Evolutionary conservation across 1,140 invertebrate genomes (phyloP), one percentile per base, ranked within the genome.

Genomic region (Drosophila pseudoobscura): DNA sequence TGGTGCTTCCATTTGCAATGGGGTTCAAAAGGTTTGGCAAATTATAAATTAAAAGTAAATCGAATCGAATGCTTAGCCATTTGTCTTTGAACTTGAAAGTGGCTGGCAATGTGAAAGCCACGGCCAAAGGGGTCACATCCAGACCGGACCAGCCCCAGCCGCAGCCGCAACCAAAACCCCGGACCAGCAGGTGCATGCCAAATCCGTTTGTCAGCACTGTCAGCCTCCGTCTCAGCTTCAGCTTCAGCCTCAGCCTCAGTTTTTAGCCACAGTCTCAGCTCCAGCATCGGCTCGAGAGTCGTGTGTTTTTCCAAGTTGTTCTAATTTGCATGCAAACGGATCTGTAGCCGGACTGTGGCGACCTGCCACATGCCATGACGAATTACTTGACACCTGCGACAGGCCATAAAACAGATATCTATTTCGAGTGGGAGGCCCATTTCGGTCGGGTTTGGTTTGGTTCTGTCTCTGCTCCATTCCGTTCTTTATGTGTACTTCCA

Each of bases 1-100:
- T 39, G 31, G 31, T 58, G 71, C 71, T 84, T 84, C 77, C 70
- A 77, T 85, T 75, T 75, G 73, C 62, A 49, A 51, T 50, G 54
- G 53, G 53, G 82, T 87, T 87, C 82, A 87, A 87, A 88, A 87
- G 82, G 82, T 87, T 87, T 83, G 56, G 57, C 63, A 88, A 87
- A 87, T 87, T 87, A 87, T 87, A 87, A 87, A 87, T 87, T 87
- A 87, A 87, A 87, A 87, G 82, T 87, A 87, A 87, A 87, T 87
- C 82, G 82, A 87, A 87, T 88, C 63, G 83, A 87, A 88, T 87
- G 82, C 83, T 58, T 77, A 56, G 65, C 74, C 83, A 87, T 87
- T 87, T 87, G 82, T 88, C 82, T 88, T 45, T 63, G 82, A 88
- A 88, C 82, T 88, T 82, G 82, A 85, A 85, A 85, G 82, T 77